A percentile compares a stretch with the other conserved stretches of the same genome.
These are phyloP conservation scores for Trissolcus brochymenae DNA, from an alignment of 2,888 invertebrate species.

Conservation along the genomic window DNA sequence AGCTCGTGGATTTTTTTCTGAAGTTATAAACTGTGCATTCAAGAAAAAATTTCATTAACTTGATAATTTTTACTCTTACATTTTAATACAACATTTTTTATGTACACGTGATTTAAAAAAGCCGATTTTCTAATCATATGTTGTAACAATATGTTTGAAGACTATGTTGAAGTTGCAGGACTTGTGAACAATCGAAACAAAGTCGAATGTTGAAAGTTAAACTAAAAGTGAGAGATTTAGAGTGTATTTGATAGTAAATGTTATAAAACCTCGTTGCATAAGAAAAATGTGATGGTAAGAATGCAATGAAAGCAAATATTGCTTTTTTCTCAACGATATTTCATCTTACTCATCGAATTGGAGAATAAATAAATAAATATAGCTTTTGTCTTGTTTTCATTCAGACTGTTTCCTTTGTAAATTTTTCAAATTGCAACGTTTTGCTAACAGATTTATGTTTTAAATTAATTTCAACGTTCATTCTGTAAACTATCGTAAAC, in stretches of 20 bases:
- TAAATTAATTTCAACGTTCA: not conserved
- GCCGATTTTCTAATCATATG: no score
- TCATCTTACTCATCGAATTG: slow-evolving; percentile 43
- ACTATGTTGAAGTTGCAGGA: no score
- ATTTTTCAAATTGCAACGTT: not conserved
- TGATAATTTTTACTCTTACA: no score
- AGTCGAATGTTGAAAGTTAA: slow-evolving; percentile 19
- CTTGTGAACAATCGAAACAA: slow-evolving; percentile 36
- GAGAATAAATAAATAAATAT: slow-evolving; percentile 47
- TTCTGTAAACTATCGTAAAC: not conserved
- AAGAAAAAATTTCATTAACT: no score
- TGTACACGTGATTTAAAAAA: no score
- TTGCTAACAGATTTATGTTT: not conserved
- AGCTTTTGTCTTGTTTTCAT: slow-evolving; percentile 22
- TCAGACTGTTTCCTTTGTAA: slow-evolving; percentile 15
- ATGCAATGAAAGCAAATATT: slow-evolving; percentile 50
- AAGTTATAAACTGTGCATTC: no score
- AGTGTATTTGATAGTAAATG: slow-evolving; percentile 13
- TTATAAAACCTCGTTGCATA: slow-evolving; percentile 41
- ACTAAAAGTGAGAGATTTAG: slow-evolving; percentile 13
- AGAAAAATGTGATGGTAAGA: slow-evolving; percentile 38
- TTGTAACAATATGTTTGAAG: no score
- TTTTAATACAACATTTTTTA: no score
- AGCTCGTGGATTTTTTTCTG: no score
- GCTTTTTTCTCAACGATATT: slow-evolving; percentile 40